These are phyloP conservation scores for Sitta carolinensis DNA, from an alignment of 2,797 vertebrate species.

Conservation along the genomic window DNA sequence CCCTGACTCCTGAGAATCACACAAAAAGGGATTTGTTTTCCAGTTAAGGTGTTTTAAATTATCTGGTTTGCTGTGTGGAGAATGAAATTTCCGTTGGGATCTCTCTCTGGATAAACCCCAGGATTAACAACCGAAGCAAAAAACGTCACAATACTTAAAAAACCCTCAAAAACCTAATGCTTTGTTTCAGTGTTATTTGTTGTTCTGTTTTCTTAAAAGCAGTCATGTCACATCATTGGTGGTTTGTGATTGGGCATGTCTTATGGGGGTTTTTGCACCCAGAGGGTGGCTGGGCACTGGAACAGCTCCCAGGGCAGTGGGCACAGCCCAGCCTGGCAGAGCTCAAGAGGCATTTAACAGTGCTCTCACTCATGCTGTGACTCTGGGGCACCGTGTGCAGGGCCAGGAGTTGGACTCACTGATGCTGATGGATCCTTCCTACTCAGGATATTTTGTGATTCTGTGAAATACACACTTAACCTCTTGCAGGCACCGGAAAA, in stretches of 20 bases:
- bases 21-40: fast-evolving
- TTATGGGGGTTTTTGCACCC: no score
- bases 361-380: background rate
- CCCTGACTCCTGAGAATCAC: background rate
- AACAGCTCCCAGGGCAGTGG: background rate
- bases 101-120: background rate
- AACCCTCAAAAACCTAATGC: fast-evolving
- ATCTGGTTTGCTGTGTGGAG: background rate
- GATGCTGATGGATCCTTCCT: background rate
- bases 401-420: background rate
- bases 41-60: background rate
- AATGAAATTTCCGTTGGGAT: background rate
- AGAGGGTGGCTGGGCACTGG: no score
- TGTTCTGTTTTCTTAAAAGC: background rate
- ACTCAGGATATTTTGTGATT: background rate
- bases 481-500: background rate
- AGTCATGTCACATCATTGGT: background rate
- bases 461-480: background rate
- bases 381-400: fast-evolving
- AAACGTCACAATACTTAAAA: background rate
- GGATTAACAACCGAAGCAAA: background rate
- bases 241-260: background rate
- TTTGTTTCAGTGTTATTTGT: background rate
- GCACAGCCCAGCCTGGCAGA: background rate
- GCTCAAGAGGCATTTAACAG: fast-evolving